Conservation (phyloP, 2,888 invertebrate genomes). For the Smittia sp. region DNA sequence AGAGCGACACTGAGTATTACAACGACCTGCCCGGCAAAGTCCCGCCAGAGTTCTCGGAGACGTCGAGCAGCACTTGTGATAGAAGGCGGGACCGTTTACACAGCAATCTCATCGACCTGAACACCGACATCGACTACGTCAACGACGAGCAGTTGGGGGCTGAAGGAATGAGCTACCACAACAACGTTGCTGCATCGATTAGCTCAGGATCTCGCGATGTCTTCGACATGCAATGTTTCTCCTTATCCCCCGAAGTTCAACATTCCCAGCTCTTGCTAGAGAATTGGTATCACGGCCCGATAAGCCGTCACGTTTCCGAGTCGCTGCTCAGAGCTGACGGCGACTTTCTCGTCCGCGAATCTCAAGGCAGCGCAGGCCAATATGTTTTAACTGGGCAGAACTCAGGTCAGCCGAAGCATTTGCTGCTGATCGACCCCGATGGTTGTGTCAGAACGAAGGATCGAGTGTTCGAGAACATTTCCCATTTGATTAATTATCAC, state of each 20-base stretch:
- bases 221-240: constrained; percentile 47
- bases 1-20: constrained; percentile 71
- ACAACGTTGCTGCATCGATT: constrained; percentile 46
- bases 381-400: constrained; percentile 96
- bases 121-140: constrained; percentile 56
- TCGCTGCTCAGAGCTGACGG: constrained; percentile 73
- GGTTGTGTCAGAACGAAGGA: constrained; percentile 97
- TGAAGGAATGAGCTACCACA: background rate
- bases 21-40: constrained; percentile 95
- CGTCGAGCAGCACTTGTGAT: constrained; percentile 45
- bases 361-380: constrained; percentile 86
- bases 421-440: constrained; percentile 93
- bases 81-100: constrained; percentile 53
- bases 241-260: constrained; percentile 55
- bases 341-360: constrained; percentile 94
- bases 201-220: background rate
- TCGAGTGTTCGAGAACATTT: constrained; percentile 91
- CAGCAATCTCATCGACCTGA: constrained; percentile 69
- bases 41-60: constrained; percentile 68
- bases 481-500: constrained; percentile 94
- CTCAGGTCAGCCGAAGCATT: constrained; percentile 71
- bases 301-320: constrained; percentile 84
- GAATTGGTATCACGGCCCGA: constrained; percentile 92
- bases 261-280: constrained; percentile 72
- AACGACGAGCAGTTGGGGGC: constrained; percentile 60